Conservation (phyloP, 2,797 vertebrate species). For the Microctenopoma stevenorrisi region DNA sequence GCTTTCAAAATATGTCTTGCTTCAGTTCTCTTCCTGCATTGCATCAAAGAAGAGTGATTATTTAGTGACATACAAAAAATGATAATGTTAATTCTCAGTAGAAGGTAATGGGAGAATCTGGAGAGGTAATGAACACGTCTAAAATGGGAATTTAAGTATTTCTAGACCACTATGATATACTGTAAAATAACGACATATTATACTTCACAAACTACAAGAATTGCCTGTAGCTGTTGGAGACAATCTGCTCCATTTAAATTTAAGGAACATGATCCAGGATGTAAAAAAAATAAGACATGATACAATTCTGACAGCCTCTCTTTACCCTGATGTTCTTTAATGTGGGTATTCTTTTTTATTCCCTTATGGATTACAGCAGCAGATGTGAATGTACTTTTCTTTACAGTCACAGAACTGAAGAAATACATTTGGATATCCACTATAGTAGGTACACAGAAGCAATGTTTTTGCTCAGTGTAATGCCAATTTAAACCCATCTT, state of each 20-base stretch:
- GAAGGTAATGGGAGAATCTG: constrained; percentile 38
- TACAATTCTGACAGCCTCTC: constrained; percentile 35
- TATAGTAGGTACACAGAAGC: constrained; percentile 27
- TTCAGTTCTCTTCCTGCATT: constrained; percentile 23
- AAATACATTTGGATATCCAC: constrained; percentile 1
- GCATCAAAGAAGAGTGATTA: constrained; percentile 50
- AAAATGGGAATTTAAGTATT: constrained; percentile 16
- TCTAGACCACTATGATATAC: constrained; percentile 21
- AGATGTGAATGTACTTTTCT: constrained; percentile 64
- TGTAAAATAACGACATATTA: constrained; percentile 21
- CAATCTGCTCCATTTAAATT: constrained; percentile 22
- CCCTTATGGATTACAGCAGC: constrained; percentile 38
- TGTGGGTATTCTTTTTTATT: constrained; percentile 44
- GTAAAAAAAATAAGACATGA: constrained; percentile 42
- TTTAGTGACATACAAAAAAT: constrained; percentile 44
- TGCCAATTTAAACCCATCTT: not conserved
- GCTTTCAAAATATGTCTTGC: constrained; percentile 50
- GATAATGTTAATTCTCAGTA: constrained; percentile 37
- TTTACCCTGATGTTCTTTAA: constrained; percentile 43
- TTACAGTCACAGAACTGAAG: constrained; percentile 1
- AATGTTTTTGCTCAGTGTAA: constrained; percentile 2
- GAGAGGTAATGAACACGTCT: constrained; percentile 19
- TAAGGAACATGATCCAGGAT: constrained; percentile 28
- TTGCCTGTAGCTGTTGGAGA: constrained; percentile 34
- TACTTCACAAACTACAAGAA: constrained; percentile 19